Evolutionary conservation across 2,888 invertebrate species (phyloP).

Genomic region (Chymomyza procnemis): DNA sequence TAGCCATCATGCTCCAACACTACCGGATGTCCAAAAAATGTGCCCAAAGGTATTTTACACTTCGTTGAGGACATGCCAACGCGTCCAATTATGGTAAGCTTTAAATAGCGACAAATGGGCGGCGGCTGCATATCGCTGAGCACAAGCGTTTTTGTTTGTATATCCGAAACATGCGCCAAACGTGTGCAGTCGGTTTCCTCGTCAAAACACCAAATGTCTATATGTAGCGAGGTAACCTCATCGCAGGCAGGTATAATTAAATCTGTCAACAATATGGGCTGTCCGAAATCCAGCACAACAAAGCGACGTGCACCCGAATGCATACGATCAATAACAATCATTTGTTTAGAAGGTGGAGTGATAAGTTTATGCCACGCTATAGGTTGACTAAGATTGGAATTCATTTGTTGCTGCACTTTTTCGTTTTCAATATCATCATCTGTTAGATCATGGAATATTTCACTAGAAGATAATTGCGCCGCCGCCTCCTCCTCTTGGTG

Average conservation of each 20-base stretch:
- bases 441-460: conserved; percentile 20
- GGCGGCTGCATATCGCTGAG: conserved; percentile 94
- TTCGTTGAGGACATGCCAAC: conserved; percentile 94
- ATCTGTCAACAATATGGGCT: conserved; percentile 91
- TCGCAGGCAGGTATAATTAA: conserved; percentile 88
- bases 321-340: conserved; percentile 94
- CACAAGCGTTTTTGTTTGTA: conserved; percentile 90
- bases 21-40: conserved; percentile 94
- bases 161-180: conserved; percentile 91
- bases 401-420: conserved; percentile 48
- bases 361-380: conserved; percentile 89
- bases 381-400: conserved; percentile 57
- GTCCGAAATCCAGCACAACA: conserved; percentile 94
- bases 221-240: conserved; percentile 89
- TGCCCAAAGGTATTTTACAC: conserved; percentile 94
- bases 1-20: conserved; percentile 83
- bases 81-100: conserved; percentile 94
- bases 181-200: conserved; percentile 92
- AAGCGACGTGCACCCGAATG: conserved; percentile 95
- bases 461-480: conserved; percentile 2
- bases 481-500: conserved; percentile 17
- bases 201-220: conserved; percentile 93
- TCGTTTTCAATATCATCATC: conserved; percentile 49
- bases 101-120: conserved; percentile 92
- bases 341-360: conserved; percentile 89